phyloP scores from a whole-genome alignment of 2,797 vertebrate species.

The Kryptolebias ocellatus region DNA sequence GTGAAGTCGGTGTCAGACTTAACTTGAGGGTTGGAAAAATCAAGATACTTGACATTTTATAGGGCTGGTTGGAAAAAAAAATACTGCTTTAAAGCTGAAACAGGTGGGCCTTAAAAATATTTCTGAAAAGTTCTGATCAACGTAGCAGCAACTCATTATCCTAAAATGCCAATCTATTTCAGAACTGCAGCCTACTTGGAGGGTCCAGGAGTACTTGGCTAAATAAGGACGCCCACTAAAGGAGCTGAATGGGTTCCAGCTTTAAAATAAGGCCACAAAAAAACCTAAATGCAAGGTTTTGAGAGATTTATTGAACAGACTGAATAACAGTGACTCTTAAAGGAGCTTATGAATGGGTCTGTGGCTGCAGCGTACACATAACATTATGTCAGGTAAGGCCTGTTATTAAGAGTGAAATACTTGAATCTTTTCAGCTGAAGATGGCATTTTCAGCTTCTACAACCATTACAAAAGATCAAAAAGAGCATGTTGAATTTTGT shows the following conservation, averaged over 20 bases:
- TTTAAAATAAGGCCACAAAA: background rate
- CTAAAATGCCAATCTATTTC: background rate
- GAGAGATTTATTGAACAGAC: background rate
- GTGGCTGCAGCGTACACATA: background rate
- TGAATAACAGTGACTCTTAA: background rate
- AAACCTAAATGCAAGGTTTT: background rate
- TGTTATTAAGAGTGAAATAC: background rate
- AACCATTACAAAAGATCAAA: background rate
- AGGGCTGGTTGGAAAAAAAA: background rate
- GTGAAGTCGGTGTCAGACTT: background rate
- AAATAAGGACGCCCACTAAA: background rate
- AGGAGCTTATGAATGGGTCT: background rate
- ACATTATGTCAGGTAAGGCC: background rate
- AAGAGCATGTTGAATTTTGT: background rate
- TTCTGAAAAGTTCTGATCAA: background rate
- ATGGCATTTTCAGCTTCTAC: background rate
- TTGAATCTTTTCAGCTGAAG: background rate
- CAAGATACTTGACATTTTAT: background rate
- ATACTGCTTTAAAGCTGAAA: background rate
- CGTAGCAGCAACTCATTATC: background rate
- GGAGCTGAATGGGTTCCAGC: background rate
- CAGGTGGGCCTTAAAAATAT: background rate
- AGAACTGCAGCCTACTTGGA: background rate
- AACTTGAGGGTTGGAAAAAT: background rate
- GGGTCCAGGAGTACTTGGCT: too few species aligned